Evolutionary conservation across 2,888 invertebrate genomes (phyloP).

Genomic region (Parnassius mnemosyne): DNA sequence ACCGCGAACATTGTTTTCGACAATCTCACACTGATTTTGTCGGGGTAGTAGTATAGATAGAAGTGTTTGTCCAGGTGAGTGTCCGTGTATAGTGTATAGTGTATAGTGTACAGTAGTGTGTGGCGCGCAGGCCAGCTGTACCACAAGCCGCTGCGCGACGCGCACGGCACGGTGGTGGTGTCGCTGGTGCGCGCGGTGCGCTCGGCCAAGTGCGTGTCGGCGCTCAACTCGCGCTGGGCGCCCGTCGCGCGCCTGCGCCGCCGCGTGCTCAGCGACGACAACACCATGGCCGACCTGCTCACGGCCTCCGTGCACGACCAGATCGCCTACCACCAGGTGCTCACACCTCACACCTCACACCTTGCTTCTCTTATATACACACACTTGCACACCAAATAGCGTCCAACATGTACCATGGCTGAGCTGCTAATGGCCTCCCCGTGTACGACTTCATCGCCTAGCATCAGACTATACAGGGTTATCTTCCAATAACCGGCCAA

Average conservation of each 20-base stretch:
- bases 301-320: slow-evolving; percentile 93
- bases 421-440: slow-evolving; percentile 90
- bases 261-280: slow-evolving; percentile 86
- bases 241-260: slow-evolving; percentile 92
- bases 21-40: too few relatives aligned
- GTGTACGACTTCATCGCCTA: slow-evolving; percentile 89
- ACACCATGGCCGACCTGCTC: slow-evolving; percentile 89
- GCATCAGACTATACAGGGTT: slow-evolving; percentile 58
- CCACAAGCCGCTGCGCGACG: slow-evolving; percentile 93
- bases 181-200: slow-evolving; percentile 89
- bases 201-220: slow-evolving; percentile 92
- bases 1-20: too few relatives aligned
- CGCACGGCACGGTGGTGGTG: slow-evolving; percentile 94
- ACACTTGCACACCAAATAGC: too few relatives aligned
- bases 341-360: too few relatives aligned
- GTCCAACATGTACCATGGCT: slow-evolving; percentile 80
- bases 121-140: slow-evolving; percentile 86
- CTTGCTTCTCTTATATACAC: too few relatives aligned
- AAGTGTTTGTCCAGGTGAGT: too few relatives aligned
- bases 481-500: too few relatives aligned
- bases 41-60: too few relatives aligned
- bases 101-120: too few relatives aligned
- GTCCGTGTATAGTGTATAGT: too few relatives aligned
- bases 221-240: slow-evolving; percentile 95
- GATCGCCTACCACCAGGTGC: slow-evolving; percentile 81